Percentiles rank a stretch among this genome's conserved stretches.
phyloP scores from a whole-genome alignment of 2,888 invertebrate genomes.

The Neuroscelio doddi region DNA sequence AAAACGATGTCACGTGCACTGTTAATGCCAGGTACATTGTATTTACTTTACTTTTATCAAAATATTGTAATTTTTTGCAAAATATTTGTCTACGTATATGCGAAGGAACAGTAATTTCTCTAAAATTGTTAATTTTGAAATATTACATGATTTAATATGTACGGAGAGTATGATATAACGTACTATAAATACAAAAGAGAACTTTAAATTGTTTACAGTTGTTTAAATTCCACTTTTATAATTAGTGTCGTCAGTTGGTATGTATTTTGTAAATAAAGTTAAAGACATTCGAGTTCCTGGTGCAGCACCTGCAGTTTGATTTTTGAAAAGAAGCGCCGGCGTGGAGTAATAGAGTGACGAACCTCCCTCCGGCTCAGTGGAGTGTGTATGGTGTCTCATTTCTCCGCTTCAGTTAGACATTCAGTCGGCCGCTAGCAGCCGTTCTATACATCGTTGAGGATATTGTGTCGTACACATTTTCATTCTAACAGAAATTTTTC shows the following conservation, averaged over 20 bases:
- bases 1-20: no score
- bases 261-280: background rate
- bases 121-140: no score
- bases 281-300: background rate
- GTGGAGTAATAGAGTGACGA: conserved; percentile 21
- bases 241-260: background rate
- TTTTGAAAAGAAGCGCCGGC: conserved; percentile 22
- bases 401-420: conserved; percentile 53
- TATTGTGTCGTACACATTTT: conserved; percentile 24
- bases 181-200: no score
- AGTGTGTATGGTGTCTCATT: conserved; percentile 50
- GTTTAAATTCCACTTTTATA: background rate
- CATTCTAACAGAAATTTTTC: conserved; percentile 6
- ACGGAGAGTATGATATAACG: no score
- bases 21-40: no score
- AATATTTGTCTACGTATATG: no score
- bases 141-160: no score
- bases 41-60: no score
- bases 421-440: conserved; percentile 70
- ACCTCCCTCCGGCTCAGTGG: conserved; percentile 36
- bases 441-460: conserved; percentile 48
- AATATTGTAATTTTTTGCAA: no score
- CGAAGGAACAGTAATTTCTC: no score
- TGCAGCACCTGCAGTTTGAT: background rate
- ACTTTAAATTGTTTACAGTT: no score